These are phyloP conservation scores for western clawed frog (Xenopus tropicalis) DNA, from an alignment of 2,113 vertebrate genomes.

Conservation along the genomic window UCB_Xtro_10.0 CM004450.2:89779001-89779500, in stretches of 20 bases:
- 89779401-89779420: no score
- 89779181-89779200: conserved; percentile 51
- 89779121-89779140: conserved; percentile 82
- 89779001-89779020: conserved; percentile 71
- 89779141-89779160: conserved; percentile 70
- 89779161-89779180: conserved; percentile 35
- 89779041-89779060: conserved; percentile 62
- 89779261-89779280: no score
- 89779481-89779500: no score
- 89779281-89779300: no score
- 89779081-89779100: conserved; percentile 62
- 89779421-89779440: no score
- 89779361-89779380: no score
- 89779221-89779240: conserved; percentile 49
- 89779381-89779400: no score
- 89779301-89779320: no score
- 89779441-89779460: no score
- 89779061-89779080: conserved; percentile 74
- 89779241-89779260: neutral
- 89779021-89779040: conserved; percentile 58
- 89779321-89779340: no score
- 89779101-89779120: conserved; percentile 58
- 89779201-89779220: conserved; percentile 39
- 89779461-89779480: no score
- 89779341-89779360: no score